phyloP scores from a whole-genome alignment of 2,113 vertebrate species.

The Phaetusa simplex region DNA sequence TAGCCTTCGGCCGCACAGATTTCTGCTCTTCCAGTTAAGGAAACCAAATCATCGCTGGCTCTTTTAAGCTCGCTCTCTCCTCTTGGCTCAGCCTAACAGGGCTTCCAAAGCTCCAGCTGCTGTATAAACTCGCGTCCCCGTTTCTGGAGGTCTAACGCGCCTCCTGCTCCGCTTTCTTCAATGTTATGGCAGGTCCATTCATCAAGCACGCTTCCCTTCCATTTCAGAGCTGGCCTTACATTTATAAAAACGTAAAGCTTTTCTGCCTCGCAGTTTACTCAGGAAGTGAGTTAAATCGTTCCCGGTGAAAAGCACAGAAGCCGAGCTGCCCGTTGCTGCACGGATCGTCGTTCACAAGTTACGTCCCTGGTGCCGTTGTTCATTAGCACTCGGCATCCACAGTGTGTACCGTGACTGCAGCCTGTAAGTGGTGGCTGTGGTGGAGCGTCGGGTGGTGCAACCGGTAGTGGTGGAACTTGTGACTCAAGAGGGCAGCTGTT shows the following conservation, averaged over 20 bases:
- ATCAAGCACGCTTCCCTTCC: constrained; percentile 14
- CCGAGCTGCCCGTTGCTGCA: background rate
- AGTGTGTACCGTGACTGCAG: constrained; percentile 94
- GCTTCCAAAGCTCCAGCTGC: constrained; percentile 37
- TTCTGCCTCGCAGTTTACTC: background rate
- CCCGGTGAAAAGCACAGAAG: background rate
- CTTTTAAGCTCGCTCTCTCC: background rate
- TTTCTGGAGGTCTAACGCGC: constrained; percentile 47
- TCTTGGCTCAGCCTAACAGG: constrained; percentile 58
- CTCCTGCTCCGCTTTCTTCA: constrained; percentile 9
- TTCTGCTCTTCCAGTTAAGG: constrained; percentile 70
- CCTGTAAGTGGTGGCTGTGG: constrained; percentile 92
- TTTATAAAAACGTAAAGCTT: background rate
- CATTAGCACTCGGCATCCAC: constrained; percentile 94
- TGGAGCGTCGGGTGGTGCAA: constrained; percentile 88
- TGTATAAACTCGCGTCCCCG: constrained; percentile 6
- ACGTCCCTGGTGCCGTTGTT: background rate
- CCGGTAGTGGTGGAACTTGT: constrained; percentile 93
- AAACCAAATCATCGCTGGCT: constrained; percentile 42
- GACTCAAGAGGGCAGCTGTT: constrained; percentile 93
- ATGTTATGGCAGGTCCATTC: constrained; percentile 48
- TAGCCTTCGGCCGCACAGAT: background rate
- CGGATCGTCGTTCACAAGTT: background rate
- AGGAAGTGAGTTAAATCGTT: background rate
- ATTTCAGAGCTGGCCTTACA: background rate